Conservation (phyloP, 2,888 invertebrate genomes). For the Pollenia griseotomentosa region DNA sequence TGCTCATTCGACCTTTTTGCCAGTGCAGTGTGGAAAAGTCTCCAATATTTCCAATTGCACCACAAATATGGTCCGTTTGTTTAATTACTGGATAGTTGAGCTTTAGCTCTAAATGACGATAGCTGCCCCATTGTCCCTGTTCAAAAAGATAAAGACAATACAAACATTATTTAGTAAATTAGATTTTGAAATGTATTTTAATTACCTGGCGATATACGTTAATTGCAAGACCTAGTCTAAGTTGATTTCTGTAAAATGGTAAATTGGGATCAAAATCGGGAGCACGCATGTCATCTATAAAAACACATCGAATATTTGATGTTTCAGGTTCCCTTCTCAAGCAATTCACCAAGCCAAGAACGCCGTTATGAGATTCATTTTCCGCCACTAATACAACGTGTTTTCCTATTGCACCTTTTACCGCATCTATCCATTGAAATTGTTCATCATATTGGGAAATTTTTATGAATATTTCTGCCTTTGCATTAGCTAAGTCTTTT, state of each 20-base stretch:
- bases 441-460: constrained; percentile 74
- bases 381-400: constrained; percentile 87
- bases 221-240: constrained; percentile 89
- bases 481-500: background rate
- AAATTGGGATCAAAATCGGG: constrained; percentile 87
- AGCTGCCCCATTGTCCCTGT: constrained; percentile 87
- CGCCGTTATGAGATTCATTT: constrained; percentile 89
- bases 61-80: constrained; percentile 88
- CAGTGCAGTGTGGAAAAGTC: constrained; percentile 92
- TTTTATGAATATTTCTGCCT: constrained; percentile 68
- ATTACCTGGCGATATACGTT: constrained; percentile 88
- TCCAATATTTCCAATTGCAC: constrained; percentile 90
- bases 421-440: constrained; percentile 76
- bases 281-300: constrained; percentile 87
- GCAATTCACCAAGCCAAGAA: constrained; percentile 93
- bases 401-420: constrained; percentile 68
- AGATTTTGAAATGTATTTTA: background rate
- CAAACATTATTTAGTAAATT: background rate
- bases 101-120: constrained; percentile 89
- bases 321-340: constrained; percentile 91
- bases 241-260: constrained; percentile 87
- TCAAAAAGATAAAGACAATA: background rate
- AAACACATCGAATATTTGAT: constrained; percentile 86
- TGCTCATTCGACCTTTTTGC: constrained; percentile 87
- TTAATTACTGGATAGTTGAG: constrained; percentile 80